Conservation (phyloP, 2,113 vertebrate genomes). For the Nestor notabilis region DNA sequence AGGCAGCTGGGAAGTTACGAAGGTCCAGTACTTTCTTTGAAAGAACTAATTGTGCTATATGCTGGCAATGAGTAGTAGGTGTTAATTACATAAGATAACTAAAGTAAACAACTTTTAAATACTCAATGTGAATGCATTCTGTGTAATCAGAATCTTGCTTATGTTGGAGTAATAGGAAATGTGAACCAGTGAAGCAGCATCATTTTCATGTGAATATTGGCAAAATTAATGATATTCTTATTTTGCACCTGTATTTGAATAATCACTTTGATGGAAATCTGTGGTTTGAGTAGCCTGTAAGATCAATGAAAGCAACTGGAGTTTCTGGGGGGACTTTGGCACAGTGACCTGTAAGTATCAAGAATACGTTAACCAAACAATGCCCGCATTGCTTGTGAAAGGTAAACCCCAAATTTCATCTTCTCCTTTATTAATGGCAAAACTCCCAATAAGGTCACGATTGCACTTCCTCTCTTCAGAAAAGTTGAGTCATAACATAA, state of each 20-base stretch:
- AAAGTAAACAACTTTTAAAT: not conserved
- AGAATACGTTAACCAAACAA: not conserved
- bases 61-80: not conserved
- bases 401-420: not conserved
- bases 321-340: not conserved
- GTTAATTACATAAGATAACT: not conserved
- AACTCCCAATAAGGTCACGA: not conserved
- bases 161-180: not conserved
- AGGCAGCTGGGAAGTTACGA: not conserved
- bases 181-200: not conserved
- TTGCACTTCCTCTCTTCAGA: not conserved
- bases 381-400: not conserved
- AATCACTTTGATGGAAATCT: not conserved
- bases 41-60: not conserved
- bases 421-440: slow-evolving; percentile 3
- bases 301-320: not conserved
- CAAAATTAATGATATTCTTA: not conserved
- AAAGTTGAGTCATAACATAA: slow-evolving; percentile 23
- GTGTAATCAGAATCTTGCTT: not conserved
- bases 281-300: not conserved
- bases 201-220: not conserved
- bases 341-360: not conserved
- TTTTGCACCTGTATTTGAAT: not conserved
- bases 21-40: not conserved
- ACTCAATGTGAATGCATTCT: not conserved